Conservation (phyloP, 64 coral and sea anemone genomes). For the Montipora sp. region DNA sequence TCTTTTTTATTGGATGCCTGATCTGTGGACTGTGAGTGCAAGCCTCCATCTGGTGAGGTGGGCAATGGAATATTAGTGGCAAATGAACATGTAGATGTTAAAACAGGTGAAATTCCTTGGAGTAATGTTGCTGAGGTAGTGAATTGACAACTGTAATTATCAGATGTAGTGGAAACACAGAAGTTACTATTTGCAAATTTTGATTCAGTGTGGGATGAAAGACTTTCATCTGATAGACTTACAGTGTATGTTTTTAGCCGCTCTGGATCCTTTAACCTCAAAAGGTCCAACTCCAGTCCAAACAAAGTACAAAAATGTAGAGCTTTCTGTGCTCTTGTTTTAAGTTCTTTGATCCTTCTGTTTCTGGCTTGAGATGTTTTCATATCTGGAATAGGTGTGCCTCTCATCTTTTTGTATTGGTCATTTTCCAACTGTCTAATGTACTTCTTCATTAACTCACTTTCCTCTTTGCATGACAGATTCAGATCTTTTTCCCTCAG, state of each 20-base stretch:
- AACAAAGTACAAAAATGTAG: conserved; percentile 9
- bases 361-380: background rate
- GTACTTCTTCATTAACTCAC: background rate
- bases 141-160: too few species aligned
- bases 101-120: too few species aligned
- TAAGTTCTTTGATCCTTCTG: background rate
- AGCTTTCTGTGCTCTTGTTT: conserved; percentile 6
- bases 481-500: background rate
- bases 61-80: too few species aligned
- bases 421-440: background rate
- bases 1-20: too few species aligned
- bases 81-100: too few species aligned
- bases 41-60: too few species aligned
- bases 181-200: too few species aligned
- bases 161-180: too few species aligned
- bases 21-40: too few species aligned
- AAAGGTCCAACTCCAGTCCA: conserved; percentile 9
- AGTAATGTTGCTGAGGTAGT: too few species aligned
- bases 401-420: background rate
- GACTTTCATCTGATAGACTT: background rate
- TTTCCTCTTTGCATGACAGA: conserved; percentile 1
- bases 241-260: background rate
- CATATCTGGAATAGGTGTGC: background rate
- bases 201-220: too few species aligned
- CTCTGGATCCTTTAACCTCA: background rate